Evolutionary conservation across 1,140 invertebrate genomes (phyloP), one percentile per base, ranked within the genome.

Genomic region (Holotrichia oblita): DNA sequence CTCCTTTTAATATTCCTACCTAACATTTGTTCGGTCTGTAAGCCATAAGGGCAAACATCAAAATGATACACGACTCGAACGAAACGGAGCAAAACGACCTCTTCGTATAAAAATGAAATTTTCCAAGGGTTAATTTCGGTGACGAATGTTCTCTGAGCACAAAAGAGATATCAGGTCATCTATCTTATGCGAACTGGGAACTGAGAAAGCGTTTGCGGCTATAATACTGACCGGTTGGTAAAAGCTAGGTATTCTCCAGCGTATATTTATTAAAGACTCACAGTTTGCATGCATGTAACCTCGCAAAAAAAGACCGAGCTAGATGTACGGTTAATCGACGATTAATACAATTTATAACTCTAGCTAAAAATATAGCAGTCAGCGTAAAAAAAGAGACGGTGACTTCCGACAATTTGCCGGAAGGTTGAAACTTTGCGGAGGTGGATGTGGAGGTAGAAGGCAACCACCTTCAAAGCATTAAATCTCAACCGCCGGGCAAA

Each of bases 51-150:
- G 17, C 48, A 55, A 55, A 55, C 48, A 55, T 55, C 14, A 17
- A 55, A 17, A 55, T 55, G 48, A 55, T 55, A 55, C 48, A 55
- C 48, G n/a, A 17, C 48, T 55, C 48, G 12, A 55, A 17, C 48
- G 17, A 55, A 55, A 17, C 48, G 48, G 48, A 55, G 17, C 14
- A 55, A 55, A 55, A 55, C 48, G 48, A 55, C 14, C 17, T 55
- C 17, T 17, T 55, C 17, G 17, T 9, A 44, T 55, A 55, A 55
- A 17, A 55, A 55, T 55, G 48, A 55, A 55, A 55, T 55, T 55
- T 55, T 55, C 14, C 48, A 55, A n/a, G 48, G 48, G 48, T 55
- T 55, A 55, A 55, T 55, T 55, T 55, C 48, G 14, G 48, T 55
- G 48, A 55, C 17, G 48, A 55, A 55, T 55, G 48, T 55, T 55